Base-by-base conservation (phyloP, 2,797 vertebrate genomes). In the Pseudochaenichthys georgianus region DNA sequence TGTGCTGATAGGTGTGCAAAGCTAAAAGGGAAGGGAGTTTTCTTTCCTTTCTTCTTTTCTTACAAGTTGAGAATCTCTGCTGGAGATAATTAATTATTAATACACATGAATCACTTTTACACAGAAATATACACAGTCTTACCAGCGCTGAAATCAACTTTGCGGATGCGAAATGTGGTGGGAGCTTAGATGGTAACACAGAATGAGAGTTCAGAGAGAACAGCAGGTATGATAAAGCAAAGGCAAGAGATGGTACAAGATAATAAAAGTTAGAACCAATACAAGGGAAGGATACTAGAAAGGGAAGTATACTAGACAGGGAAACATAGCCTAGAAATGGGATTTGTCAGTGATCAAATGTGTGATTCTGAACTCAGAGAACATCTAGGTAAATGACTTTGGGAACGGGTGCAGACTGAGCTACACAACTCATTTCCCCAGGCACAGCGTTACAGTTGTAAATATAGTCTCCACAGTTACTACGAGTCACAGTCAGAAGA, bases 61-160 rank as follows among this genome's bases (percentile, higher is more conserved):
- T 28, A 28, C 9, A 50, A 13, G 42, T 43, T 43, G 34, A 17
- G 6, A 69, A 63, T 58, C 46, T 53, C 53, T 50, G 23, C 23
- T 51, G 21, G 2, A 5, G 19, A 60, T 48, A 13, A 51, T 21
- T 57, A 31, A 63, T 41, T 47, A 43, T 5, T 73, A 41, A 59
- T 15, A 59, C 47, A 19, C 13, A 23, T 15, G 12, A 11, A 55
- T 38, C 9, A 9, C 50, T 45, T 17, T 17, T 9, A 65, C 60
- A 77, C 71, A 76, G 61, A 76, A 52, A 55, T 51, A 61, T 62
- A 60, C 55, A 51, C 46, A 34, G n/a, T 77, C 87, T 94, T 94
- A 96, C 95, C 94, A 48, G 90, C 81, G 2, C 80, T 84, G 85
- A 96, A 95, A 87, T 93, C 78, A 78, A 91, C 63, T 78, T 47